Evolutionary conservation across 2,113 vertebrate species (phyloP).

Genomic region (Astur gentilis): DNA sequence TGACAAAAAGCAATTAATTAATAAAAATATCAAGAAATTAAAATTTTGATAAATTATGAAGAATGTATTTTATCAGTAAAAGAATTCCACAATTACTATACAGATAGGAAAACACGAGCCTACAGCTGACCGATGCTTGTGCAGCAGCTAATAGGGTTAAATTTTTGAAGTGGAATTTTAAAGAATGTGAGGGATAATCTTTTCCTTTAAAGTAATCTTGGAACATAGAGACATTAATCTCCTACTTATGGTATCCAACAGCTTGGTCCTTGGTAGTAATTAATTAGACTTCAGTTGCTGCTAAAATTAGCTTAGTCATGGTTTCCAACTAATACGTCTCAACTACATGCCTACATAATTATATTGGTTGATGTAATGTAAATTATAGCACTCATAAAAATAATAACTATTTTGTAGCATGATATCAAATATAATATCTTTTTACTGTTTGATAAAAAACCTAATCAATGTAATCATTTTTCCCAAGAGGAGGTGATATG

Average conservation of each 20-base stretch:
- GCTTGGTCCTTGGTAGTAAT: not conserved
- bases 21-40: not conserved
- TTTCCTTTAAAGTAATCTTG: not conserved
- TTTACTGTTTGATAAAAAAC: not conserved
- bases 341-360: not conserved
- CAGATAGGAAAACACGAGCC: not conserved
- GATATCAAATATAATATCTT: not conserved
- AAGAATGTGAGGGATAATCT: not conserved
- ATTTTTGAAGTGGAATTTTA: not conserved
- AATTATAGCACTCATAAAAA: not conserved
- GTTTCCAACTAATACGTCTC: not conserved
- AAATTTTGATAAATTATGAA: not conserved
- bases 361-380: not conserved
- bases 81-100: not conserved
- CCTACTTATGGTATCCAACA: not conserved
- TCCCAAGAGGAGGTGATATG: not conserved
- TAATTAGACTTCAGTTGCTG: not conserved
- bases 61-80: not conserved
- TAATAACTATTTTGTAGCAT: not conserved
- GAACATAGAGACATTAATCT: not conserved
- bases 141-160: not conserved
- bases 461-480: not conserved
- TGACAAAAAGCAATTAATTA: not conserved
- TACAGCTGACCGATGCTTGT: not conserved
- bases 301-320: constrained; percentile 5